Evolutionary conservation across 2,888 invertebrate species (phyloP), one percentile per base, ranked within the genome.

Genomic region (Opisthograptis luteolata): DNA sequence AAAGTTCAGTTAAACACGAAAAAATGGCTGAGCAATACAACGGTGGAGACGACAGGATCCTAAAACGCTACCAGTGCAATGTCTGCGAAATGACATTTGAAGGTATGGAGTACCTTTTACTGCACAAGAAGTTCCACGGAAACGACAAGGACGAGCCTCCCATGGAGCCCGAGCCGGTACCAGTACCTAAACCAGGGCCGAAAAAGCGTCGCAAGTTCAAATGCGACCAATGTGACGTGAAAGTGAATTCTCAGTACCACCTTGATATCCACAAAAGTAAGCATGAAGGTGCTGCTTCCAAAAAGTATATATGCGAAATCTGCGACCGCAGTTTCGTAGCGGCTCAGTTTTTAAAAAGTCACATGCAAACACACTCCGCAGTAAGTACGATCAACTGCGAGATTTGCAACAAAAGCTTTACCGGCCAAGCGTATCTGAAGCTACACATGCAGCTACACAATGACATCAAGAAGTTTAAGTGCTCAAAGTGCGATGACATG

Each of bases 401-500:
- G 58, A 87, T 90, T 6, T 90, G 90, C 51, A 76, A 62, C 52
- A 89, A 89, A 62, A 86, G 75, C 32, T 90, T 90, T 55, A 90
- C 90, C 0, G 90, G 90, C 0, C 90, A 90, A 66, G 90, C 90
- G 0, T 90, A 90, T 53, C 60, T 90, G 7, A 90, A 90, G 49
- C 77, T 90, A 0, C 90, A 90, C 54, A 89, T 90, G 90, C 90
- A 90, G 56, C 70, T 90, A 20, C 90, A 90, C 45, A 90, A 87
- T 1, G 90, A 90, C 50, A 83, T 89, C 7, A 90, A 87, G 56
- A 90, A 90, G 59, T 90, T 90, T 32, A 90, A 89, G 56, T 90
- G 90, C 70, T 79, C 83, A 0, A 90, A 90, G 52, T 90, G 90
- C 10, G 90, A 90, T 24, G 88, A 90, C 44, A 87, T 88, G 87